These are phyloP conservation scores for Thymelicus lineola DNA, from an alignment of 2,888 invertebrate genomes.

Conservation along the genomic window DNA sequence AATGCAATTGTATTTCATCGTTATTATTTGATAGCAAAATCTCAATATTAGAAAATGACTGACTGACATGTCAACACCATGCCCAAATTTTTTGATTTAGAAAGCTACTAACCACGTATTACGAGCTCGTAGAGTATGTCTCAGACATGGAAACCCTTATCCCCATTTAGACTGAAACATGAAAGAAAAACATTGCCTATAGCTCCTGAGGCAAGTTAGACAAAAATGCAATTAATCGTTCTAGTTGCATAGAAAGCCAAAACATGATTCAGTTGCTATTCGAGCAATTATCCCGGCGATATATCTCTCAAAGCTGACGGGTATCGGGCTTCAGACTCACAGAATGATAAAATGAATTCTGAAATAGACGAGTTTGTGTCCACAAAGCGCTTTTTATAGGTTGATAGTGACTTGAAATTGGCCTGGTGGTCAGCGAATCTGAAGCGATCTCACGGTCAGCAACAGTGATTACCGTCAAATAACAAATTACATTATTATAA, in stretches of 20 bases:
- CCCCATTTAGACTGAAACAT: background rate
- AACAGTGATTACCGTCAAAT: too few relatives aligned
- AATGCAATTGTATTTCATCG: too few relatives aligned
- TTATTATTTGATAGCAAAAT: too few relatives aligned
- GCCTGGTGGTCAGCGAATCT: background rate
- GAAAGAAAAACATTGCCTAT: background rate
- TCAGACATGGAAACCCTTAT: too few relatives aligned
- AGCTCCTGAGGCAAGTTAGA: background rate
- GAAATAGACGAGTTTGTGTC: slow-evolving; percentile 9
- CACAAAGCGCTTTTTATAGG: slow-evolving; percentile 9
- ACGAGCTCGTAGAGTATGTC: too few relatives aligned
- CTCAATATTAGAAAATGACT: too few relatives aligned
- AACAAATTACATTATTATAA: too few relatives aligned
- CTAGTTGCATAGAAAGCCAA: slow-evolving; percentile 6
- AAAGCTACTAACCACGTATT: too few relatives aligned
- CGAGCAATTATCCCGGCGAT: slow-evolving; percentile 45
- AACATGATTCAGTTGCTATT: slow-evolving; percentile 34
- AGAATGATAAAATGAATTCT: slow-evolving; percentile 18
- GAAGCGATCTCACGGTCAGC: background rate
- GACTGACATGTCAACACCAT: too few relatives aligned
- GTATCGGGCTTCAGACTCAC: slow-evolving; percentile 4
- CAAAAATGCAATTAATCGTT: slow-evolving; percentile 10
- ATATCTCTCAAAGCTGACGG: slow-evolving; percentile 40
- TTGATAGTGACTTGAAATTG: slow-evolving; percentile 6
- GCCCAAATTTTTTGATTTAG: too few relatives aligned